Evolutionary conservation across 2,888 invertebrate genomes (phyloP).

Genomic region (Taenaris catops): DNA sequence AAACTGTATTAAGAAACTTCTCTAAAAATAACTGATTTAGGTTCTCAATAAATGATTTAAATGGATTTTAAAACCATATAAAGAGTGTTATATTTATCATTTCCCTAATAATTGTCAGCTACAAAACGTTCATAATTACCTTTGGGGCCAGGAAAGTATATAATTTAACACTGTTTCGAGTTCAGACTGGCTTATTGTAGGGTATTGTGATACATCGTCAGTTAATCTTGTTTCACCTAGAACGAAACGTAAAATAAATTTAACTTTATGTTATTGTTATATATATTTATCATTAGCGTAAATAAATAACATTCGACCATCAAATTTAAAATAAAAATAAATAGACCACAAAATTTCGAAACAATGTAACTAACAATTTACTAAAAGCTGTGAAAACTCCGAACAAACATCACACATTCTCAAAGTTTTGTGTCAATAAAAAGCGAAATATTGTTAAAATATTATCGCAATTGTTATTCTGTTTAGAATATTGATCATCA

Average conservation of each 20-base stretch:
- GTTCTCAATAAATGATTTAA: no score
- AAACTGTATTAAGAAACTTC: no score
- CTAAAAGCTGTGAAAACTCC: conserved; percentile 94
- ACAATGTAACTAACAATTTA: conserved; percentile 81
- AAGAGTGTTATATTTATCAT: no score
- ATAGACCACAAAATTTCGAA: conserved; percentile 56
- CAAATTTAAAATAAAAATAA: conserved; percentile 29
- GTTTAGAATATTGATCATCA: conserved; percentile 65
- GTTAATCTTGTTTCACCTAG: conserved; percentile 89
- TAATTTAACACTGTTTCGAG: conserved; percentile 91
- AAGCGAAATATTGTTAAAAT: conserved; percentile 65
- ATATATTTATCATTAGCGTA: conserved; percentile 3
- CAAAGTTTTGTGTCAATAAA: conserved; percentile 72
- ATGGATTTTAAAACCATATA: no score
- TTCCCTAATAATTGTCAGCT: no score
- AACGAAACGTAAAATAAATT: conserved; percentile 61
- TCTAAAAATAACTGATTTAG: no score
- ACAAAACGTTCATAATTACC: no score
- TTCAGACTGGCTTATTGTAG: conserved; percentile 87
- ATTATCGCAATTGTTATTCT: conserved; percentile 57
- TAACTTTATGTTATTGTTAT: conserved; percentile 3
- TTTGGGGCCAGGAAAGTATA: conserved; percentile 94
- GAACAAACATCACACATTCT: conserved; percentile 95
- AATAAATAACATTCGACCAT: conserved; percentile 2
- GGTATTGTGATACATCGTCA: conserved; percentile 88